A percentile compares a stretch with the other conserved stretches of the same genome.
These are phyloP conservation scores for Drosophila sulfurigaster DNA, from an alignment of 1,140 invertebrate genomes.

Conservation along the genomic window DNA sequence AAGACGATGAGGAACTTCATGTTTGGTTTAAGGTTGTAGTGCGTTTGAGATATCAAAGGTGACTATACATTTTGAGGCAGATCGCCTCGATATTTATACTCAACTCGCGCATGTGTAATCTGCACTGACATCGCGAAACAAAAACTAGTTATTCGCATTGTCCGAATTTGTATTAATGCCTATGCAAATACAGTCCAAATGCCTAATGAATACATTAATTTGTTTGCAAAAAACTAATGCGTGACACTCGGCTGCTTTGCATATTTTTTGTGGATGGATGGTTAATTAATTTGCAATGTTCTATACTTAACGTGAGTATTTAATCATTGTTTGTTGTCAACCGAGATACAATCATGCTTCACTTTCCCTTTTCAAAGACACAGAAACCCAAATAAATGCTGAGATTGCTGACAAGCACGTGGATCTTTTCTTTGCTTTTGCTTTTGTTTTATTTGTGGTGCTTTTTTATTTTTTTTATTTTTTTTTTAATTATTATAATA, in stretches of 20 bases:
- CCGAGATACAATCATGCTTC: neutral
- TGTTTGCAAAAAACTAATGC: neutral
- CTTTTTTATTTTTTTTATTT: no score
- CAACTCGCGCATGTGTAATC: neutral
- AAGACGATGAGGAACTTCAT: constrained; percentile 63
- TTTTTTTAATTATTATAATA: constrained; percentile 2
- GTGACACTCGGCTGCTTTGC: neutral
- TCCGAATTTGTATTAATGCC: neutral
- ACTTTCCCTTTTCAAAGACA: constrained; percentile 8
- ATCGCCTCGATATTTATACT: neutral
- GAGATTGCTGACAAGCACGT: neutral
- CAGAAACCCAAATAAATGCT: constrained; percentile 2
- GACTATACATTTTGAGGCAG: constrained; percentile 8
- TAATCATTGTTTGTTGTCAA: neutral
- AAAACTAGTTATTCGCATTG: neutral
- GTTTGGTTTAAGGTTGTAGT: constrained; percentile 22
- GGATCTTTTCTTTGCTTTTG: neutral
- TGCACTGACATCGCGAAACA: neutral
- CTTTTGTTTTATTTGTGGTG: no score
- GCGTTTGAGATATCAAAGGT: constrained; percentile 14
- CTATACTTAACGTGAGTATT: neutral
- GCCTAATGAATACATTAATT: neutral
- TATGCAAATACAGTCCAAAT: constrained; percentile 1
- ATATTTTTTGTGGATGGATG: neutral
- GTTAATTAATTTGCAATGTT: neutral